A percentile compares a stretch with the other conserved stretches of the same genome.
phyloP scores from a whole-genome alignment of 2,797 vertebrate genomes.

The Pipistrellus nathusii region DNA sequence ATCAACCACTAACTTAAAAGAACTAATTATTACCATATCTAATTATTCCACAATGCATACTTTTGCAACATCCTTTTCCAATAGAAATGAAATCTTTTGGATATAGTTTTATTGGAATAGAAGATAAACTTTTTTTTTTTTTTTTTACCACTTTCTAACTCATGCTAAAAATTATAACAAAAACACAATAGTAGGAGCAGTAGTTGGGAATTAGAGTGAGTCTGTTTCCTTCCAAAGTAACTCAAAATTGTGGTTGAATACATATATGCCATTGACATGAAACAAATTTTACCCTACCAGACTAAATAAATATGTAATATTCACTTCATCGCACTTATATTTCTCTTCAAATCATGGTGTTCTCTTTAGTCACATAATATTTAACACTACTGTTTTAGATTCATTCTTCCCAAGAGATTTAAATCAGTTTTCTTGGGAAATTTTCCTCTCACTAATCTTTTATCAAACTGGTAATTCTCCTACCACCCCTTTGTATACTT shows the following conservation, averaged over 20 bases:
- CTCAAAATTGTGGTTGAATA: neutral
- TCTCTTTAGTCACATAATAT: conserved; percentile 29
- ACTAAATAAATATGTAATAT: conserved; percentile 9
- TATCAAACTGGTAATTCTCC: neutral
- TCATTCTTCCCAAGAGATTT: conserved; percentile 27
- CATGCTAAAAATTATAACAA: neutral
- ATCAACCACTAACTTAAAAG: neutral
- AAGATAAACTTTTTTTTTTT: neutral
- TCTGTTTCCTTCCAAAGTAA: conserved; percentile 12
- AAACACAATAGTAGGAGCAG: neutral
- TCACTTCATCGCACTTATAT: neutral
- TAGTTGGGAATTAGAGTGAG: neutral
- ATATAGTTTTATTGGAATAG: conserved; percentile 7
- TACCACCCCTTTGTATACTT: neutral
- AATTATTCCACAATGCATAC: neutral
- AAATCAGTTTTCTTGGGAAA: neutral
- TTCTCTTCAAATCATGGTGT: neutral
- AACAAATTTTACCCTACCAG: neutral
- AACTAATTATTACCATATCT: neutral
- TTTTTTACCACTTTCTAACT: neutral
- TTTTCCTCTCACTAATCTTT: conserved; percentile 2
- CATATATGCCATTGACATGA: neutral
- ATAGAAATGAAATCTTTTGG: neutral
- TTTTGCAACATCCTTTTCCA: conserved; percentile 9
- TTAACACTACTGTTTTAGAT: neutral